Evolutionary conservation across 2,888 invertebrate species (phyloP), one percentile per base, ranked within the genome.

Genomic region (Timandra comae): DNA sequence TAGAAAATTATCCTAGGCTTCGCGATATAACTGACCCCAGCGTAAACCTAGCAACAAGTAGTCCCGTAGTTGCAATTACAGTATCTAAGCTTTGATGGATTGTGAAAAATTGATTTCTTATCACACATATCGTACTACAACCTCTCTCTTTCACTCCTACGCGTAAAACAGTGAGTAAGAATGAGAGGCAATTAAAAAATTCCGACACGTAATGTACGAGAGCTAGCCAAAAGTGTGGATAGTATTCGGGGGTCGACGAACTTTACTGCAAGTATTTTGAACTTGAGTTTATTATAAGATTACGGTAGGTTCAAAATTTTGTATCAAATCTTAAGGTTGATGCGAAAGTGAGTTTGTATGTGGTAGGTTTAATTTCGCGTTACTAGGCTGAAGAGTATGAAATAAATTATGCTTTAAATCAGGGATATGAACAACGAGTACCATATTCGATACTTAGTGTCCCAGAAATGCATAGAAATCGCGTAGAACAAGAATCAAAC

Each of bases 171-270:
- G 36, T 39, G 43, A 38, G 69, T 43, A 40, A 40, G 66, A 76
- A 59, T 41, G 67, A 52, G 69, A 72, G 49, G 57, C 54, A 67
- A 71, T 73, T 67, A 72, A 73, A 72, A 73, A 74, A 77, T 71
- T 73, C 77, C 72, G 50, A 68, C 79, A 77, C 78, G 78, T 77
- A 74, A 52, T 56, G 57, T 64, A 66, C 59, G 55, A 67, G 68
- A 68, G 65, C 73, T 78, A 73, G 76, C 73, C 66, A 74, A 78
- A 77, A 77, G 46, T 52, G 58, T 61, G 57, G 64, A 67, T 73
- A 62, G 59, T 57, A 58, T 57, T n/a, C n/a, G 46, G 12, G 48
- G 63, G 65, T 73, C 58, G 49, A 36, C 53, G 70, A 65, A 64
- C 69, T 46, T 39, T 48, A 62, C 40, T 72, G 76, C 72, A 73